Base-by-base conservation (phyloP, 1,140 invertebrate species). In the Hycleus cichorii region DNA sequence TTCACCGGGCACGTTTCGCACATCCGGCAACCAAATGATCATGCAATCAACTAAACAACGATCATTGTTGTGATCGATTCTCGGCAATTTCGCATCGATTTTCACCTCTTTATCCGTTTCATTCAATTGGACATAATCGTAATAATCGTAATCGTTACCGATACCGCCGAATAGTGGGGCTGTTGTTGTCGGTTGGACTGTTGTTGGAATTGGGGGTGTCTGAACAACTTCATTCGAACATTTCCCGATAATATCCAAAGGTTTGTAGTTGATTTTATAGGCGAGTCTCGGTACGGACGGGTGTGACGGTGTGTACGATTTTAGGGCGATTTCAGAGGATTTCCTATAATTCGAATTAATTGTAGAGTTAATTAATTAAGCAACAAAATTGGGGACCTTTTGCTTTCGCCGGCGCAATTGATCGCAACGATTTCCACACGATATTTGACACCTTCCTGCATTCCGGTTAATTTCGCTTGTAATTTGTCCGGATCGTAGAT, bases 371-470 rank as follows among this genome's bases (percentile, higher is more conserved):
- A 32, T 4, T 38, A 51, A 58, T n/a, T 42, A 47, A 52, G 53
- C 2, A 32, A n/a, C 45, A 27, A 11, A 53, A 48, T 44, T 47
- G 1, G 10, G 58, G 60, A 67, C 80, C 84, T 80, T 63, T 88
- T 85, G 27, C 93, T 93, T 70, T 89, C 85, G 9, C 94, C 94
- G 47, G 85, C 84, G 56, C 79, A 83, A 0, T 95, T 98, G 9
- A 84, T 87, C 3, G 93, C 93, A 46, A 81, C 78, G 55, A 91
- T 87, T 66, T 87, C 84, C 47, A 98, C 83, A 42, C 93, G 79
- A 71, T 97, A 97, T 68, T 92, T 95, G 0, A 90, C 90, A 59
- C 86, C 85, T 0, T 92, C 83, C 59, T 88, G 80, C 12, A 98
- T 74, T 1, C 87, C 88, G 7, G 91, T 89, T 56, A 97, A 76